Evolutionary conservation across 2,797 vertebrate genomes (phyloP).

Genomic region (Neomorphus geoffroyi): DNA sequence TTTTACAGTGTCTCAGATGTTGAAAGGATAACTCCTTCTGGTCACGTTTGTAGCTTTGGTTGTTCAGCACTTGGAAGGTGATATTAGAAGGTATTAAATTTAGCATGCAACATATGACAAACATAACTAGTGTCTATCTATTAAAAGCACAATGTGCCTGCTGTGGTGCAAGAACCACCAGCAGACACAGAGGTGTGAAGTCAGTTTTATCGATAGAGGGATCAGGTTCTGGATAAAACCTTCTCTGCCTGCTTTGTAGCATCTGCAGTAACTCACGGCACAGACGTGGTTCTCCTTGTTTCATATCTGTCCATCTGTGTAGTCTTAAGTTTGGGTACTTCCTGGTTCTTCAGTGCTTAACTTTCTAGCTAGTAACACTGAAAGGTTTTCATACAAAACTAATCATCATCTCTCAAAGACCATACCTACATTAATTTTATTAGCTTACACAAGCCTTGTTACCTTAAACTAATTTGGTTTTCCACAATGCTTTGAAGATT

Average conservation of each 20-base stretch:
- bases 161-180: neutral
- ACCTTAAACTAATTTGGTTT: neutral
- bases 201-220: neutral
- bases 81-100: neutral
- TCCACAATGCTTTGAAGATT: neutral
- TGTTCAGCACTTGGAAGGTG: neutral
- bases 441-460: neutral
- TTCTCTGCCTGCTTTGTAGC: neutral
- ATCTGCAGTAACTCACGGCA: neutral
- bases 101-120: neutral
- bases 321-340: fast-evolving
- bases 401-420: neutral
- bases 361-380: neutral
- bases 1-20: neutral
- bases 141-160: neutral
- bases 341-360: neutral
- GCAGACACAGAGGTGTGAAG: neutral
- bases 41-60: neutral
- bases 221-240: neutral
- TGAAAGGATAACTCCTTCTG: neutral
- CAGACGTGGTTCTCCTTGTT: neutral
- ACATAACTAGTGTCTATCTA: neutral
- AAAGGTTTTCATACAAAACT: neutral
- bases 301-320: neutral
- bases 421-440: neutral